Conservation (phyloP, 1,140 invertebrate genomes). For the Vanessa tameamea region DNA sequence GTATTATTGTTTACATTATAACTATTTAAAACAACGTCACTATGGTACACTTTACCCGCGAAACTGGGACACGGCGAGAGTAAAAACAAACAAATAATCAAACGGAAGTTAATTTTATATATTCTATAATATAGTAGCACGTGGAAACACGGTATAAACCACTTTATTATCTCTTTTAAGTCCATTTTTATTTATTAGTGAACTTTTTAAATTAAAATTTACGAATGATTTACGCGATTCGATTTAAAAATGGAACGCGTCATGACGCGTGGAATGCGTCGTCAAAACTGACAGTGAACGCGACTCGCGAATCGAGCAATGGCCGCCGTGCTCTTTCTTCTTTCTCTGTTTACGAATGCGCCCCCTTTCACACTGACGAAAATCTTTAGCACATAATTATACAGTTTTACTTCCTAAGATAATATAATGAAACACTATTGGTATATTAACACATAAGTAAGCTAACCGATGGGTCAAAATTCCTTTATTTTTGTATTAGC, state of each 20-base stretch:
- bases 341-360: slow-evolving; percentile 52
- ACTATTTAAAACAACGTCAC: slow-evolving; percentile 18
- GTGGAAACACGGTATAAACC: slow-evolving; percentile 75
- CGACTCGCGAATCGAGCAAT: slow-evolving; percentile 28
- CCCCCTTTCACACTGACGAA: background rate
- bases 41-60: slow-evolving; percentile 45
- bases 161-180: slow-evolving; percentile 74
- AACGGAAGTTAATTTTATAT: slow-evolving; percentile 49
- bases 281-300: slow-evolving; percentile 49
- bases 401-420: background rate
- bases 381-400: background rate
- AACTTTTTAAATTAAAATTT: slow-evolving; percentile 19
- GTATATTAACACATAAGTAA: no score
- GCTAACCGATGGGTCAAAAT: no score
- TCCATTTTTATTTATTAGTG: slow-evolving; percentile 51
- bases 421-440: no score
- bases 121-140: slow-evolving; percentile 49
- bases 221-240: background rate
- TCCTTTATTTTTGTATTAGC: no score
- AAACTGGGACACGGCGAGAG: slow-evolving; percentile 58
- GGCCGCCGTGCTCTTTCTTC: slow-evolving; percentile 61
- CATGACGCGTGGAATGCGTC: slow-evolving; percentile 52
- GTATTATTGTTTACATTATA: slow-evolving; percentile 42
- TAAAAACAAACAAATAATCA: slow-evolving; percentile 67
- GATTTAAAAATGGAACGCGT: slow-evolving; percentile 37